Base-by-base conservation (phyloP, 2,113 vertebrate genomes). In the Shinisaurus crocodilurus region DNA sequence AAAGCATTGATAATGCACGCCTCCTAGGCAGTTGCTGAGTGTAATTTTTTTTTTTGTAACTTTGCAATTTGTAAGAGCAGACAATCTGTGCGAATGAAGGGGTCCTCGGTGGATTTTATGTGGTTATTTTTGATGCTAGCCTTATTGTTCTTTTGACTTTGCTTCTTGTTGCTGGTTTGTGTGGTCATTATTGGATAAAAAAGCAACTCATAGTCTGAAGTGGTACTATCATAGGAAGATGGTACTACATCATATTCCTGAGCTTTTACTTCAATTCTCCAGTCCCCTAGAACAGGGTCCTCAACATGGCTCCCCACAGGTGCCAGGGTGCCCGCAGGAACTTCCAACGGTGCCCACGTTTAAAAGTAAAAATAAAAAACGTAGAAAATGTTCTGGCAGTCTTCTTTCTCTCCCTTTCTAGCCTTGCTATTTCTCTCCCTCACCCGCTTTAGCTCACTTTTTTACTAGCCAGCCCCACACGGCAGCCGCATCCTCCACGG, bases 11-110 rank as follows among this genome's bases (percentile, higher is more conserved):
- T 80, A 86, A 63, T 82, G 34, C 69, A 43, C 3, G 6, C 54
- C n/a, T 90, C 84, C 70, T 81, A 90, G 67, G 25, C 18, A 67
- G 63, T 89, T 91, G 63, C 74, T 91, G 50, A 85, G 72, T 23
- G 4, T 86, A 90, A 90, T 87, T 89, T 84, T 45, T n/a, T 37
- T 23, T n/a, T n/a, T 82, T 0, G 0, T 75, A 89, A 87, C 65
- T 91, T 86, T 92, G 45, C 86, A 88, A 92, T 87, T 82, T 1
- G 0, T 91, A 91, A 86, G 5, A 29, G 85, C 70, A 85, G 60
- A 45, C 63, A 69, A 12, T 45, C 45, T 43, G 40, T 43, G 3
- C 82, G 34, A 60, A 57, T 57, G 57, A 54, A 57, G 80, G 34
- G 54, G 2, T 48, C 48, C 13, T 9, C 34, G 9, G 48, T 82